Conservation (phyloP, 2,113 vertebrate genomes). For the Tetrax tetrax region DNA sequence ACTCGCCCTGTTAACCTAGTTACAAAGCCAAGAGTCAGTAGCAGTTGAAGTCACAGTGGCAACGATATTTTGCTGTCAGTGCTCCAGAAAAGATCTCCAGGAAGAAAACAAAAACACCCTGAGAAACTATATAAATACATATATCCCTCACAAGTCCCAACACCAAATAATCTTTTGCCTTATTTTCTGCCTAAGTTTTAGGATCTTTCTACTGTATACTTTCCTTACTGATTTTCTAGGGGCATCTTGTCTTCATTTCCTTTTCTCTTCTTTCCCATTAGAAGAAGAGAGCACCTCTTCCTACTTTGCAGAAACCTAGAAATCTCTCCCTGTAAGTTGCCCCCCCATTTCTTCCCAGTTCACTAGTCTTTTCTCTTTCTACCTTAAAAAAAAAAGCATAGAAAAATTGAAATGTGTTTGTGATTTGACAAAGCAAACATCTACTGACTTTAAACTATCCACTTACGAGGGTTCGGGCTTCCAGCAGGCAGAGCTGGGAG, state of each 20-base stretch:
- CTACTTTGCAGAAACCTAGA: not conserved
- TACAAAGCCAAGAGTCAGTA: constrained; percentile 30
- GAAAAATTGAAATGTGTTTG: accelerated
- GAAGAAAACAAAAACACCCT: not conserved
- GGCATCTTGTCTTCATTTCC: not conserved
- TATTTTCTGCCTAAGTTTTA: not conserved
- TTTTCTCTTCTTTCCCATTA: not conserved
- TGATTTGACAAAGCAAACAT: not conserved
- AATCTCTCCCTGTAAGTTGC: not conserved
- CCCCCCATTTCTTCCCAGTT: not conserved
- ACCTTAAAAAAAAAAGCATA: not conserved
- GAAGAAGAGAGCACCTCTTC: not conserved
- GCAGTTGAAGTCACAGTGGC: not conserved
- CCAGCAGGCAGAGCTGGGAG: not conserved
- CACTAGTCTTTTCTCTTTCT: not conserved
- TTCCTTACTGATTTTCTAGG: not conserved
- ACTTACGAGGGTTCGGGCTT: not conserved
- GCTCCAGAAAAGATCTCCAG: not conserved
- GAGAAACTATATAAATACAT: not conserved
- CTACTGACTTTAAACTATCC: not conserved
- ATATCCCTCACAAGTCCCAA: not conserved
- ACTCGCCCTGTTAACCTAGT: constrained; percentile 21
- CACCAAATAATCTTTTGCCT: not conserved
- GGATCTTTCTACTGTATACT: not conserved
- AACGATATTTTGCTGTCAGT: not conserved